Evolutionary conservation across 2,888 invertebrate genomes (phyloP), one percentile per base, ranked within the genome.

Genomic region (Philhelius pedissequus): DNA sequence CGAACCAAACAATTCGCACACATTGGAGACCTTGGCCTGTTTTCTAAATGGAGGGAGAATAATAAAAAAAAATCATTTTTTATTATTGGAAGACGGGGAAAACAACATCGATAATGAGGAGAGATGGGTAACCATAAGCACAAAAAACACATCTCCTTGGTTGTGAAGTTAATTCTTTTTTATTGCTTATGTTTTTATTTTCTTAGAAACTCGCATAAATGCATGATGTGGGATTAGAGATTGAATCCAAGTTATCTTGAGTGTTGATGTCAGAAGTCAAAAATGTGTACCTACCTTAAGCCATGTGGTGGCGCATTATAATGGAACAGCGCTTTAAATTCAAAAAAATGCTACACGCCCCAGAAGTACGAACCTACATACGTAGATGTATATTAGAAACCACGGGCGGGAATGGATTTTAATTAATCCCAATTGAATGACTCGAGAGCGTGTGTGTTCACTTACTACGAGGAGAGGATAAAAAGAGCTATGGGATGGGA

Each of bases 261-360:
- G 13, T 32, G 56, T 20, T 56, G 32, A 56, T 56, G 56, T 56
- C 56, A 56, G 56, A 56, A 35, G 32, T 56, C 56, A 56, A 20
- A 56, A 56, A 56, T 56, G 56, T 56, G 56, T 56, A 35, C 56
- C 35, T 56, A 35, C 56, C 35, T 35, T 56, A 20, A 32, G 32
- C 35, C 56, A 35, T 20, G 20, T 56, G 27, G 35, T 56, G 50
- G 32, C 32, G 13, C 32, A 54, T 8, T 32, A 13, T 18, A 3
- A 48, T 22, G 22, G 22, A 15, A 15, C 15, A 15, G 7, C 6
- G 22, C 1, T 48, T 48, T 25, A 48, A 25, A 25, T 48, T 48
- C n/a, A 25, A 20, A 25, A 20, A 20, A n/a, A 25, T 22, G 13
- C 48, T 48, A 48, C 48, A 13, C 48, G 25, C 48, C 22, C 48